A percentile compares a stretch with the other conserved stretches of the same genome.
These are phyloP conservation scores for Temnothorax nylanderi DNA, from an alignment of 1,140 invertebrate species.

Conservation along the genomic window DNA sequence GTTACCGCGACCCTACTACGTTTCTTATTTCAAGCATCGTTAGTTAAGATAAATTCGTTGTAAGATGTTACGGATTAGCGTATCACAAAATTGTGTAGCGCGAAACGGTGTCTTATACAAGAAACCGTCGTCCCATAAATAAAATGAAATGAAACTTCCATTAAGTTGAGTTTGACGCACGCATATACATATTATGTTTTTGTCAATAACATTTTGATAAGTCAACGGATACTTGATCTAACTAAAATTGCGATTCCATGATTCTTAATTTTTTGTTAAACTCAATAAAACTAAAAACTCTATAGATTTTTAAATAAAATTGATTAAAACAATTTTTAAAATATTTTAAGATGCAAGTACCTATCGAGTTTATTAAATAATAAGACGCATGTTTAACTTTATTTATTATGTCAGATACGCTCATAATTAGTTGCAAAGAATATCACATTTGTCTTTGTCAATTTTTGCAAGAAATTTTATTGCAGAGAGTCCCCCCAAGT, in stretches of 20 bases:
- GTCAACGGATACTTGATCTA: neutral
- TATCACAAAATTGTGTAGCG: conserved; percentile 33
- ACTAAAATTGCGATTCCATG: neutral
- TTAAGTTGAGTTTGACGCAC: neutral
- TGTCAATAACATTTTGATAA: conserved; percentile 13
- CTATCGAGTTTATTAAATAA: neutral
- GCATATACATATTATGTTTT: neutral
- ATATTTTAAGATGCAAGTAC: neutral
- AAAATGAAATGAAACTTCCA: neutral
- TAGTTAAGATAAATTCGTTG: conserved; percentile 66
- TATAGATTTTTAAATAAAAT: neutral
- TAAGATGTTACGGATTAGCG: conserved; percentile 62
- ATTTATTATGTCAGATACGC: neutral
- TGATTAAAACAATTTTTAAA: neutral
- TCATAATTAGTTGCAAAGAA: conserved; percentile 2
- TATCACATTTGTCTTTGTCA: conserved; percentile 26
- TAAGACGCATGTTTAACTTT: neutral
- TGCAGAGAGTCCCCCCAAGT: neutral
- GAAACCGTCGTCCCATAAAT: neutral
- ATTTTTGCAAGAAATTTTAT: neutral
- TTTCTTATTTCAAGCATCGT: conserved; percentile 72
- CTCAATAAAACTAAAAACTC: neutral
- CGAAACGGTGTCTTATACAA: neutral
- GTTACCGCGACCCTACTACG: neutral
- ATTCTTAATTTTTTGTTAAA: conserved; percentile 12